Evolutionary conservation across 2,113 vertebrate species (phyloP).

Genomic region (Pionites leucogaster): DNA sequence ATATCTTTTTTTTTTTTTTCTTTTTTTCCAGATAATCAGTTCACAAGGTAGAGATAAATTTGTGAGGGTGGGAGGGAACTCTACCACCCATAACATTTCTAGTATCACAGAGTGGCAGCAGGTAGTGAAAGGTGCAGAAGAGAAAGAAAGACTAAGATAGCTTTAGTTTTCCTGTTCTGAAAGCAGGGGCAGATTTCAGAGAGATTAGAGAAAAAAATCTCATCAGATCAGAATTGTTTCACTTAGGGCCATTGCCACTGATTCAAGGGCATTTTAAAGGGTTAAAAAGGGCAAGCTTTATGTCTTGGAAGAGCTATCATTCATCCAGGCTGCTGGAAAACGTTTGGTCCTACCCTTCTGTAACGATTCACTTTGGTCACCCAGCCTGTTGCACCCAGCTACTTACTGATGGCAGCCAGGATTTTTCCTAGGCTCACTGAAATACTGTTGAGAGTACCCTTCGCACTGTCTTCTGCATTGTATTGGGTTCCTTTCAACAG

Average conservation of each 20-base stretch:
- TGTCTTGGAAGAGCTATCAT: not conserved
- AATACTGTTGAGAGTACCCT: not conserved
- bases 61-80: not conserved
- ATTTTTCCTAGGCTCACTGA: not conserved
- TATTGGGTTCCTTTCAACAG: not conserved
- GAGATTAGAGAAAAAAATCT: slow-evolving; percentile 12
- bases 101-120: not conserved
- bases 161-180: not conserved
- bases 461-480: not conserved
- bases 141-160: not conserved
- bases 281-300: not conserved
- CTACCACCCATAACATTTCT: not conserved
- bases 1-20: accelerated
- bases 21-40: not conserved
- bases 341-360: not conserved
- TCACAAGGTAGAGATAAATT: not conserved
- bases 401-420: not conserved
- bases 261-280: slow-evolving; percentile 8
- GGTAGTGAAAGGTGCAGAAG: not conserved
- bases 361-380: not conserved
- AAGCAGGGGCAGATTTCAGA: not conserved
- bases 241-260: not conserved
- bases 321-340: not conserved
- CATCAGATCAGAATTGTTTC: not conserved
- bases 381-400: not conserved